Evolutionary conservation across 2,888 invertebrate genomes (phyloP).

Genomic region (Pecten maximus): DNA sequence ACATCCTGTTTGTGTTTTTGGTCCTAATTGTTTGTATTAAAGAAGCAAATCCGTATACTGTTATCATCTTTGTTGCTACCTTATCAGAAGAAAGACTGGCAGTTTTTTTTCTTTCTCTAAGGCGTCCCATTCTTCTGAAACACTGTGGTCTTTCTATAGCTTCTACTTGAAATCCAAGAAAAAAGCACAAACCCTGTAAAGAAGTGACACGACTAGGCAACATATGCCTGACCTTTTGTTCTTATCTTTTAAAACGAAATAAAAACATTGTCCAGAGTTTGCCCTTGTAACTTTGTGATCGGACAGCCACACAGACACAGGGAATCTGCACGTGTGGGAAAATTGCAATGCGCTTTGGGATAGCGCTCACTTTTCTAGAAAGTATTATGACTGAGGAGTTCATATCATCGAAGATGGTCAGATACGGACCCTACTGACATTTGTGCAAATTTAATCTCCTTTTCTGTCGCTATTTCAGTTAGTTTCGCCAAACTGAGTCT

Average conservation of each 20-base stretch:
- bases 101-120: not conserved
- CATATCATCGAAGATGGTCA: not conserved
- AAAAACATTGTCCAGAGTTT: slow-evolving; percentile 45
- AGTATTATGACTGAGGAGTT: not conserved
- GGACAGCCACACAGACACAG: slow-evolving; percentile 51
- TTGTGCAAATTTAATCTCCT: slow-evolving; percentile 1
- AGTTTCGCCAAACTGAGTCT: not conserved
- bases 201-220: slow-evolving; percentile 52
- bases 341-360: not conserved
- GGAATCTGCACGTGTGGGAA: slow-evolving; percentile 37
- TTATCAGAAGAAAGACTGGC: not conserved
- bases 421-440: slow-evolving; percentile 26
- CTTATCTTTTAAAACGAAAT: slow-evolving; percentile 46
- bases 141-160: slow-evolving; percentile 36
- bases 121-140: slow-evolving; percentile 35
- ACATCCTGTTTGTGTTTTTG: not conserved
- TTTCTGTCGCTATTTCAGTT: slow-evolving; percentile 41
- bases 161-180: slow-evolving; percentile 40
- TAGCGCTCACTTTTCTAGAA: not conserved
- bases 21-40: not conserved
- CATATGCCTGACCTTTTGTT: slow-evolving; percentile 51
- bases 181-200: slow-evolving; percentile 46
- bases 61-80: not conserved
- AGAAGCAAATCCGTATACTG: not conserved
- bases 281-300: slow-evolving; percentile 54